phyloP scores from a whole-genome alignment of 2,797 vertebrate genomes.

The Menidia menidia region DNA sequence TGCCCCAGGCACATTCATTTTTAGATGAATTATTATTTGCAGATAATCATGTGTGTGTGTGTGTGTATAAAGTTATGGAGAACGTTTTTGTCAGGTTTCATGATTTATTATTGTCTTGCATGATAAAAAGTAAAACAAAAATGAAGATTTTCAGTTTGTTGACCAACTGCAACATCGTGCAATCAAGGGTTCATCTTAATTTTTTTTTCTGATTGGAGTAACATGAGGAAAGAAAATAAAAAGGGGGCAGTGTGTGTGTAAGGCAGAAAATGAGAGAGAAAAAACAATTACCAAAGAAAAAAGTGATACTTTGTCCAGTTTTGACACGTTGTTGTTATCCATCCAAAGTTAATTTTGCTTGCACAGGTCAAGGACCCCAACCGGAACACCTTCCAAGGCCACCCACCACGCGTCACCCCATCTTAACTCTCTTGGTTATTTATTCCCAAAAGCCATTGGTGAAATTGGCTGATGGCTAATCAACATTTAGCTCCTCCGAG shows the following conservation, averaged over 20 bases:
- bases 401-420: conserved; percentile 35
- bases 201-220: too few relatives aligned
- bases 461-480: conserved; percentile 83
- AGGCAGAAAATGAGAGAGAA: conserved; percentile 9
- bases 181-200: too few relatives aligned
- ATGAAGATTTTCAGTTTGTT: too few relatives aligned
- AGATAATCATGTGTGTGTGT: too few relatives aligned
- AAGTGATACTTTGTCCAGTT: conserved; percentile 43
- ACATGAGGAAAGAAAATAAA: not conserved
- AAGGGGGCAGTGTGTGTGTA: conserved; percentile 3
- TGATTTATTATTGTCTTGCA: too few relatives aligned
- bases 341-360: conserved; percentile 65
- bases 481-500: conserved; percentile 84
- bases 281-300: conserved; percentile 5
- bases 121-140: too few relatives aligned
- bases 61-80: too few relatives aligned
- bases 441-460: conserved; percentile 69
- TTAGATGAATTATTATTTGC: too few relatives aligned
- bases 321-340: conserved; percentile 57
- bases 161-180: too few relatives aligned
- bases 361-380: conserved; percentile 62
- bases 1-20: too few relatives aligned
- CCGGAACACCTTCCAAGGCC: conserved; percentile 47
- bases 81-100: too few relatives aligned
- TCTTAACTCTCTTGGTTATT: conserved; percentile 55